Evolutionary conservation across 2,113 vertebrate genomes (phyloP).

Genomic region (Cepphus grylle): DNA sequence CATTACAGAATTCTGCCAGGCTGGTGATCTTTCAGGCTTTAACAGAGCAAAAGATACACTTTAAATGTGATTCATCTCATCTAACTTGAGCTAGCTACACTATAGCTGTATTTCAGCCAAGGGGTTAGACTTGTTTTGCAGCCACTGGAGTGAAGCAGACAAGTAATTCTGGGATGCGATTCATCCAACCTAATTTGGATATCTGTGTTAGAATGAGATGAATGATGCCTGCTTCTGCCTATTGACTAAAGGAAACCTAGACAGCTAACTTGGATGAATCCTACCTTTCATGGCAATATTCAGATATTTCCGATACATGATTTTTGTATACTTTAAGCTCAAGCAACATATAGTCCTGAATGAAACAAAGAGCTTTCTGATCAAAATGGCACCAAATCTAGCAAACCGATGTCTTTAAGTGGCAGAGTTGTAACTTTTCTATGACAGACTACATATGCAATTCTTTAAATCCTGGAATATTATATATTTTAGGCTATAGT

Average conservation of each 20-base stretch:
- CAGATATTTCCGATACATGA: background rate
- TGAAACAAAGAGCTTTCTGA: background rate
- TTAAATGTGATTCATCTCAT: background rate
- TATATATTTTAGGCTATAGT: background rate
- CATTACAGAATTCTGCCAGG: background rate
- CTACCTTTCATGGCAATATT: background rate
- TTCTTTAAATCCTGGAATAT: background rate
- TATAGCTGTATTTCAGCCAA: background rate
- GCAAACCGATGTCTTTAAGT: background rate
- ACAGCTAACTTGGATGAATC: background rate
- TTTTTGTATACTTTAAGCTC: background rate
- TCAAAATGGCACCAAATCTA: background rate
- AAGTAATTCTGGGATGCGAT: background rate
- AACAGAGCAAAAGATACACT: background rate
- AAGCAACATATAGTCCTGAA: background rate
- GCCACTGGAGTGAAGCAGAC: background rate
- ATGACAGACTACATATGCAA: background rate
- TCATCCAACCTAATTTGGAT: background rate
- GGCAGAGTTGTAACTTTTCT: background rate
- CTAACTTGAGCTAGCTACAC: background rate
- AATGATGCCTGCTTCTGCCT: background rate
- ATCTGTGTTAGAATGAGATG: background rate
- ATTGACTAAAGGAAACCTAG: background rate
- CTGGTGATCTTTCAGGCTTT: constrained; percentile 30
- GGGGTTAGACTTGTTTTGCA: background rate